A percentile compares a stretch with the other conserved stretches of the same genome.
Conservation (phyloP, 2,888 invertebrate species). For the Drosophila niveifrons region DNA sequence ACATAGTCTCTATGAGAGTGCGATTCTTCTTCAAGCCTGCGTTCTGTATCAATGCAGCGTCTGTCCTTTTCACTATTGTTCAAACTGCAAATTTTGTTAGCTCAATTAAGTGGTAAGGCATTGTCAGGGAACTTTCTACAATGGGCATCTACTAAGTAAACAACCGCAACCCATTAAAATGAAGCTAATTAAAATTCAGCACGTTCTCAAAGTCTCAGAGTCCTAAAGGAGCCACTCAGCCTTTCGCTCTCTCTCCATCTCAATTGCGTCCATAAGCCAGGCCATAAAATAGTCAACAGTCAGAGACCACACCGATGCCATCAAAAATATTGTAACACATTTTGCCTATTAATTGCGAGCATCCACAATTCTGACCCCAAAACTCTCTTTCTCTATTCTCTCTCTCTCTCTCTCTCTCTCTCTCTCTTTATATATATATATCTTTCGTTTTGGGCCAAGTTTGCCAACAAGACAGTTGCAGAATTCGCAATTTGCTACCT, state of each 20-base stretch:
- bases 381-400: background rate
- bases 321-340: constrained; percentile 80
- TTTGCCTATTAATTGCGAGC: constrained; percentile 75
- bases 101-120: constrained; percentile 32
- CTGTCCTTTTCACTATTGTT: background rate
- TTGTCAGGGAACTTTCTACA: constrained; percentile 21
- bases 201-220: constrained; percentile 54
- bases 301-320: constrained; percentile 61
- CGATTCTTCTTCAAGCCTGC: constrained; percentile 4
- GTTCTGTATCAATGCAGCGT: constrained; percentile 4
- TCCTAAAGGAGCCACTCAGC: constrained; percentile 17
- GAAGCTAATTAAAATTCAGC: constrained; percentile 79
- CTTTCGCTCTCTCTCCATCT: background rate
- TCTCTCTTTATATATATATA: too few relatives aligned
- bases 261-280: constrained; percentile 41
- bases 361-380: constrained; percentile 18
- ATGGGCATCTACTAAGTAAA: constrained; percentile 48
- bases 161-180: constrained; percentile 66
- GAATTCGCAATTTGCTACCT: constrained; percentile 50
- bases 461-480: constrained; percentile 29
- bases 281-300: constrained; percentile 62
- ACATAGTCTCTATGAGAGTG: background rate
- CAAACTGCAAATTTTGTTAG: constrained; percentile 10
- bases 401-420: too few relatives aligned
- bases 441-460: constrained; percentile 3